Base-by-base conservation (phyloP, 2,797 vertebrate genomes). In the Pogoniulus pusillus region DNA sequence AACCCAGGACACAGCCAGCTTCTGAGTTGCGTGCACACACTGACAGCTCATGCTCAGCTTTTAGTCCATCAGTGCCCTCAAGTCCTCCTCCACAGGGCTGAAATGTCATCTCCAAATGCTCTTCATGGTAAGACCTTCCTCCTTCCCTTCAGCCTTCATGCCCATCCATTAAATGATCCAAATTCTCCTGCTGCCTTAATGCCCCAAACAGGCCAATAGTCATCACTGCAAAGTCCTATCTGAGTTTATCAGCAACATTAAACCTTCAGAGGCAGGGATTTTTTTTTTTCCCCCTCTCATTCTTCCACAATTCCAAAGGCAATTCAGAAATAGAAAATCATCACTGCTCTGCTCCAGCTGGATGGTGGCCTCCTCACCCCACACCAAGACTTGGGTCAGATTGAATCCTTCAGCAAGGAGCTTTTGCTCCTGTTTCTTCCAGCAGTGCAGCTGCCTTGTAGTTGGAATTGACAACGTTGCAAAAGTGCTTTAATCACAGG, bases 121-220 rank as follows among this genome's bases (percentile, higher is more conserved):
- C 26, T 75, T 57, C 51, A 70, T 45, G 58, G 11, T 11, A 29
- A 59, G 24, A 65, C 27, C 68, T 59, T 30, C 37, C 37, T 9
- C 30, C 37, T 41, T 26, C 16, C 57, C 66, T 65, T 75, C 57
- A 84, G 12, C 11, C 35, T 76, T 32, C 41, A 45, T 2, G 0
- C 26, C 41, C 63, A 45, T 24, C 55, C 27, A 49, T 6, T 5
- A 58, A 73, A 6, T 4, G 7, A 12, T 16, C 26, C 45, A 64
- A 49, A 82, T 58, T 45, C n/a, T 76, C 39, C 29, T 2, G 1
- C 23, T 3, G 3, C n/a, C 57, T 64, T 37, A 60, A 65, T 7
- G 51, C 0, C 0, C 16, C 57, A 68, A 73, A n/a, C 26, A 57
- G 0, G 1, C n/a, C 35, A 41, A 62, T 32, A 19, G 7, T 12